Evolutionary conservation across 2,797 vertebrate species (phyloP).

Genomic region (Scomberomorus guttatus): DNA sequence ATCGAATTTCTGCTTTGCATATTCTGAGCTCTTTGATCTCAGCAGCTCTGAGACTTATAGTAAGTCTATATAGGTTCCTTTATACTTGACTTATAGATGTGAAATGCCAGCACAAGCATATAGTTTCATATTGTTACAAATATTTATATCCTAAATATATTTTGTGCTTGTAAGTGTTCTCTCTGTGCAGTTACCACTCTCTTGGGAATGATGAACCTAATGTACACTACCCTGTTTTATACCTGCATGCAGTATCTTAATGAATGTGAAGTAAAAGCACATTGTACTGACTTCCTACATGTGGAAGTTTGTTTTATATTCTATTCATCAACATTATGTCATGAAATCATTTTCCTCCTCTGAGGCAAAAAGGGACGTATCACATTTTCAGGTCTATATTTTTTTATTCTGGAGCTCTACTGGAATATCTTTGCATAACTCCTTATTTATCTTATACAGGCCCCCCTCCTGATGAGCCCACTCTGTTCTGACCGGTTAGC

Average conservation of each 20-base stretch:
- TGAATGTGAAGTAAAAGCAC: too few relatives aligned
- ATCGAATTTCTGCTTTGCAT: slow-evolving; percentile 5
- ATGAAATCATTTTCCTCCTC: neutral
- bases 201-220: neutral
- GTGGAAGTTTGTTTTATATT: neutral
- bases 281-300: neutral
- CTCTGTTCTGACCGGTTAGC: too few relatives aligned
- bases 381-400: too few relatives aligned
- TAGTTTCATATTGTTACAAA: neutral
- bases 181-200: neutral
- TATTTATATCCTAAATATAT: neutral
- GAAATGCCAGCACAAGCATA: neutral
- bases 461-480: too few relatives aligned
- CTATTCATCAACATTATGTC: neutral
- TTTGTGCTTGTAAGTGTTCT: neutral
- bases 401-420: too few relatives aligned
- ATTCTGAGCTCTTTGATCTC: neutral
- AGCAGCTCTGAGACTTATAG: neutral
- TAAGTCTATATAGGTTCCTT: neutral
- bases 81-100: neutral
- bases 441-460: too few relatives aligned
- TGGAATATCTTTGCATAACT: too few relatives aligned
- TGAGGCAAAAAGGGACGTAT: too few relatives aligned
- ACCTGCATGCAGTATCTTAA: neutral
- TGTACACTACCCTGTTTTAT: neutral